These are phyloP conservation scores for Cotesia typhae DNA, from an alignment of 1,140 invertebrate species.

Conservation along the genomic window DNA sequence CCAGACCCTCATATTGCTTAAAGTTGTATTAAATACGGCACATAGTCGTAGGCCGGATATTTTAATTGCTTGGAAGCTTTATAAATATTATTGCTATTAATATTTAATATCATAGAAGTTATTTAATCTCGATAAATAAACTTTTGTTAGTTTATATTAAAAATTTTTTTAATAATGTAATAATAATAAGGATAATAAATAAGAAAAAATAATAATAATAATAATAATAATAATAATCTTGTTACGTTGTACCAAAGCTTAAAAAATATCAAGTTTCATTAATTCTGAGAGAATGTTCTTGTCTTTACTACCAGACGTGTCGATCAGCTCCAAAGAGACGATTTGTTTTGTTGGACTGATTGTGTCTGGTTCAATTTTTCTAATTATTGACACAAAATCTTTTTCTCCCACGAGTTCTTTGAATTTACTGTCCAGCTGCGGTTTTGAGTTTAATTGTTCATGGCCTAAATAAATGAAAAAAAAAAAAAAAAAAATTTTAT, in stretches of 20 bases:
- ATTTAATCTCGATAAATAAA: too few relatives aligned
- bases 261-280: neutral
- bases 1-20: too few relatives aligned
- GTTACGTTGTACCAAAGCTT: neutral
- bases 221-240: neutral
- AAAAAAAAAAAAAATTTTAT: constrained; percentile 19
- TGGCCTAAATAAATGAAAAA: constrained; percentile 61
- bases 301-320: constrained; percentile 66
- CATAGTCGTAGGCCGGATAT: too few relatives aligned
- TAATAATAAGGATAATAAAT: constrained; percentile 16
- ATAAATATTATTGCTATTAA: too few relatives aligned
- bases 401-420: constrained; percentile 69
- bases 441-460: constrained; percentile 68
- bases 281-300: constrained; percentile 66
- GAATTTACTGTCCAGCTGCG: constrained; percentile 69
- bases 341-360: constrained; percentile 62
- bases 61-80: too few relatives aligned
- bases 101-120: too few relatives aligned
- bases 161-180: too few relatives aligned
- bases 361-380: constrained; percentile 64
- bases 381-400: constrained; percentile 67
- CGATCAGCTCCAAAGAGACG: constrained; percentile 67
- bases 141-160: too few relatives aligned
- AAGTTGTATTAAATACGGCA: too few relatives aligned
- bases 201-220: constrained; percentile 3